Evolutionary conservation across 2,888 invertebrate species (phyloP).

Genomic region (Acanthosepion lycidas): DNA sequence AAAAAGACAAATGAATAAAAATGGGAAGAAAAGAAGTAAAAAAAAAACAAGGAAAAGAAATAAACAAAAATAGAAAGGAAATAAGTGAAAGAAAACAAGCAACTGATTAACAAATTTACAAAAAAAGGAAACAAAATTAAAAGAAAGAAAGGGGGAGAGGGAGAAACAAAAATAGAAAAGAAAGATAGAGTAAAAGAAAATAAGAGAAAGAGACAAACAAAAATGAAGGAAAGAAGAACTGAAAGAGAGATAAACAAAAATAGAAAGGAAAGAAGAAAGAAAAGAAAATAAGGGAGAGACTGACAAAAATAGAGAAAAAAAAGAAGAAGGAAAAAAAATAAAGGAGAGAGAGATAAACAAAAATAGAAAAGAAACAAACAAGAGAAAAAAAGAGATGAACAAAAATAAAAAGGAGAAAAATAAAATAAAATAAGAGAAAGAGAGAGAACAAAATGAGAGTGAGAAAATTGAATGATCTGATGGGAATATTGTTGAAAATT

Average conservation of each 20-base stretch:
- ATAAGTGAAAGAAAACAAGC: neutral
- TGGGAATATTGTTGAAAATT: no score
- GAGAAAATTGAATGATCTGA: neutral
- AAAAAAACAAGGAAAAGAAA: neutral
- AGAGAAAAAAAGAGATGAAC: neutral
- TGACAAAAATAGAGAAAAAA: neutral
- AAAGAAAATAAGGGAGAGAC: neutral
- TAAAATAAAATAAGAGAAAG: neutral
- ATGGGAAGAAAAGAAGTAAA: neutral
- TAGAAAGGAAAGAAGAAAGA: neutral
- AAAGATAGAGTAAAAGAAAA: neutral
- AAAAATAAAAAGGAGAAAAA: neutral
- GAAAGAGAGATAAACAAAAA: neutral
- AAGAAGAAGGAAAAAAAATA: neutral
- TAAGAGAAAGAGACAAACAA: neutral
- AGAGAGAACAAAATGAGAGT: neutral
- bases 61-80: neutral
- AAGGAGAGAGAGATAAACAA: neutral
- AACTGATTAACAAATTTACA: neutral
- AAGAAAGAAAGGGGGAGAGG: neutral
- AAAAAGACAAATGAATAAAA: neutral
- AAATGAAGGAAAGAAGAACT: neutral
- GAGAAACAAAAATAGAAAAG: neutral
- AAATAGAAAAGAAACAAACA: neutral
- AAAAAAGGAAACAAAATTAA: neutral